Conservation (phyloP, 2,888 invertebrate species). For the Cephus runcator region DNA sequence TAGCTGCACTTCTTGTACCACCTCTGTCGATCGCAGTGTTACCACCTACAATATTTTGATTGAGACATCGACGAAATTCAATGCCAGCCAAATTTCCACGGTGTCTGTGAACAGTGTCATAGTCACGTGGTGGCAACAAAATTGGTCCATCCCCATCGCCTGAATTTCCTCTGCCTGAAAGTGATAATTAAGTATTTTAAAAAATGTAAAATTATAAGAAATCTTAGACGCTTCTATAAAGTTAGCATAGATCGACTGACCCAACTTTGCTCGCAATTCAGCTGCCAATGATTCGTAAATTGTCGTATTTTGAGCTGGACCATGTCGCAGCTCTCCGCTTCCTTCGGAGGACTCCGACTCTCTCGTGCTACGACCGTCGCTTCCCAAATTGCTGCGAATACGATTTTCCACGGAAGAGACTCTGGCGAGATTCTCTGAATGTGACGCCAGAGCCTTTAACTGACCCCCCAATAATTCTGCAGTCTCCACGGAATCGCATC, state of each 20-base stretch:
- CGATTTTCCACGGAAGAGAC: conserved; percentile 78
- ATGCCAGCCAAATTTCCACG: conserved; percentile 81
- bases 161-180: conserved; percentile 58
- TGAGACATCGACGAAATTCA: conserved; percentile 76
- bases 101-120: conserved; percentile 89
- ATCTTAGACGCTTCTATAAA: neutral
- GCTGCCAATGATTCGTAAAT: conserved; percentile 93
- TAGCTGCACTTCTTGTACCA: conserved; percentile 75
- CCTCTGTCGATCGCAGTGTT: conserved; percentile 59
- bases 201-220: neutral
- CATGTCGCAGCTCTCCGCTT: conserved; percentile 78
- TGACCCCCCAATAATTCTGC: conserved; percentile 88
- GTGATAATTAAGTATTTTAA: neutral
- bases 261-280: conserved; percentile 84
- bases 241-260: conserved; percentile 51
- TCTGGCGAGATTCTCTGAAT: conserved; percentile 57
- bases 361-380: conserved; percentile 70
- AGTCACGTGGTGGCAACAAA: conserved; percentile 91
- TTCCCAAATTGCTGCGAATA: conserved; percentile 80
- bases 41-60: conserved; percentile 75
- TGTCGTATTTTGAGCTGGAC: conserved; percentile 77
- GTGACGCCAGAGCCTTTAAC: conserved; percentile 76
- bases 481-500: conserved; percentile 94
- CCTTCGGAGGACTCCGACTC: conserved; percentile 82
- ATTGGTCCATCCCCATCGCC: conserved; percentile 73